A percentile compares a stretch with the other conserved stretches of the same genome.
Conservation (phyloP, 2,797 vertebrate genomes). For the Xenops minutus region DNA sequence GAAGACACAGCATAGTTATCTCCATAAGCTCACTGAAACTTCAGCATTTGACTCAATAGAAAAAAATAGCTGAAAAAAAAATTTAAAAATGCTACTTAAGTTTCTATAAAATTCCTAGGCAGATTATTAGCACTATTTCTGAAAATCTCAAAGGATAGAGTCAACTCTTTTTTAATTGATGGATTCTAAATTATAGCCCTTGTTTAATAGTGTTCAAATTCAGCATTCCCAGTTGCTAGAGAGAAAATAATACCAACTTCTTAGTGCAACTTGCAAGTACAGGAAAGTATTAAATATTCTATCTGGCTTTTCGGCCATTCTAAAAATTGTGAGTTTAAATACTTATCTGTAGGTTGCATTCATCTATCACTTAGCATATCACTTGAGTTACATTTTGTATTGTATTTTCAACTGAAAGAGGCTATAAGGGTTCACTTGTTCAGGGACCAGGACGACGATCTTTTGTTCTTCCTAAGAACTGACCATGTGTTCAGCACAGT, state of each 20-base stretch:
- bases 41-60: background rate
- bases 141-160: background rate
- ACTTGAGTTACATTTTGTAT: background rate
- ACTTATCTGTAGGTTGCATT: background rate
- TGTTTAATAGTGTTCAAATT: background rate
- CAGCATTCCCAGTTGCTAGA: background rate
- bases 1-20: conserved; percentile 2
- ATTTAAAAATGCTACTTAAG: background rate
- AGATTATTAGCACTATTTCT: background rate
- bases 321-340: background rate
- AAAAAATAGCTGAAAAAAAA: background rate
- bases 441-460: background rate
- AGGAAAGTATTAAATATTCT: background rate
- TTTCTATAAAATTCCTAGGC: background rate
- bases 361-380: background rate
- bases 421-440: background rate
- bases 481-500: background rate
- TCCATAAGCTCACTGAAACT: background rate
- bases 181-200: background rate
- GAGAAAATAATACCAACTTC: background rate
- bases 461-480: background rate
- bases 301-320: background rate
- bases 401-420: background rate
- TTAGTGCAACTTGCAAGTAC: background rate
- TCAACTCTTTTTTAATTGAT: background rate